Evolutionary conservation across 2,888 invertebrate species (phyloP), one percentile per base, ranked within the genome.

Genomic region (Nymphalis urticae): DNA sequence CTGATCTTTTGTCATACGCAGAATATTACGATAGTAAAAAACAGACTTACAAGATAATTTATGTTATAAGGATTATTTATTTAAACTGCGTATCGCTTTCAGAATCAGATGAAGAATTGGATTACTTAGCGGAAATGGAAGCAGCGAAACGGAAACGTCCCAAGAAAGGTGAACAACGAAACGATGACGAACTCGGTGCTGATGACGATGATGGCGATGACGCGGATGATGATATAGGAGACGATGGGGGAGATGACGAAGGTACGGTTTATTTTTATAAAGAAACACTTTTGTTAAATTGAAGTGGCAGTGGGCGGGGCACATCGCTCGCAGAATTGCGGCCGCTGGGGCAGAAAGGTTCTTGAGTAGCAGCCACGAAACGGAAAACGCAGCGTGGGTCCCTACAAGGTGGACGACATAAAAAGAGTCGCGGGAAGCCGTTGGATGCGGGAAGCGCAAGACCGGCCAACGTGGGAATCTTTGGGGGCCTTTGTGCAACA

Each of bases 51-150:
- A 53, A 5, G 53, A 13, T 0, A 24, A 53, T 13, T 24, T 24
- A 53, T 21, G 4, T 13, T 27, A 32, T 56, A 32, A 56, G 9
- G 4, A 56, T 56, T 27, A 7, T 32, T 32, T 56, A 16, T 27
- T 56, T 32, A n/a, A 32, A 32, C 19, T 58, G 1, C 10, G 24
- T 63, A 69, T 65, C 21, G 51, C 6, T 67, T 64, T 47, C 72
- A 16, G 88, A 86, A 56, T 85, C 88, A 0, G 90, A 92, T 17
- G 90, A 94, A 51, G 95, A 95, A 58, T 80, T 96, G 1, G 96
- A 97, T 83, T 96, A 88, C 76, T 85, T 95, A 74, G 93, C 94
- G 3, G 96, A 96, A 70, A 89, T 96, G 78, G 85, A 87, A 62
- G 80, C 85, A 0, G 80, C 83, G 0, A 89, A 87, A 75, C 84